Base-by-base conservation (phyloP, 2,888 invertebrate genomes). In the Platycnemis pennipes region DNA sequence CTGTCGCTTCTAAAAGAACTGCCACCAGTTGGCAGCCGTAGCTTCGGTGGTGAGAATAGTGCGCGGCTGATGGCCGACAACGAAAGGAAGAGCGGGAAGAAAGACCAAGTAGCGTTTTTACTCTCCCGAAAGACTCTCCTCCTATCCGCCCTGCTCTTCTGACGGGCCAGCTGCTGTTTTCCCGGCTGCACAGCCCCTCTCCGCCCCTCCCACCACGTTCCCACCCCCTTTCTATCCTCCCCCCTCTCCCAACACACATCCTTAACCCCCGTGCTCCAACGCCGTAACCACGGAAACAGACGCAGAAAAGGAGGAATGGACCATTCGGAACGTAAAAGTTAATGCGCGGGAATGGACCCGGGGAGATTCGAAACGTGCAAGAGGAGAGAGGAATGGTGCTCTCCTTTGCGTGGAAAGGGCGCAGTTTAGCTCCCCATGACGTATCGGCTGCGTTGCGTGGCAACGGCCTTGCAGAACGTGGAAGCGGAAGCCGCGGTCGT, bases 91-190 rank as follows among this genome's bases (percentile, higher is more conserved):
- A 8, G 53, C 42, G 53, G 31, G 49, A 88, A n/a, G 53, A 89
- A 26, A 69, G 37, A 44, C 37, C 91, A 31, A 77, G 77, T 37
- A 77, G 77, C 77, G 42, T 63, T 69, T 89, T 91, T 91, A 42
- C 63, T 91, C 69, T 63, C 63, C 63, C 63, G 44, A 45, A 63
- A 69, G 91, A 37, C 77, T 77, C 77, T 31, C 77, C 11, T 37
- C 31, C 77, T 77, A 13, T 37, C 37, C 77, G 31, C 77, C 44
- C 63, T 11, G 19, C 42, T 89, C 77, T 37, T 16, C 56, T 26
- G 44, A 91, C n/a, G 89, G 63, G 44, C 26, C 91, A 91, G 91
- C 91, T 91, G 91, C 91, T 44, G 63, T 31, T 89, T 19, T 56
- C 89, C 42, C 45, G 44, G 53, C 77, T 77, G 77, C 77, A 77